These are phyloP conservation scores for Mastigias papua DNA, from an alignment of 30 jellyfish, hydroid and myxozoan genomes.

Conservation along the genomic window DNA sequence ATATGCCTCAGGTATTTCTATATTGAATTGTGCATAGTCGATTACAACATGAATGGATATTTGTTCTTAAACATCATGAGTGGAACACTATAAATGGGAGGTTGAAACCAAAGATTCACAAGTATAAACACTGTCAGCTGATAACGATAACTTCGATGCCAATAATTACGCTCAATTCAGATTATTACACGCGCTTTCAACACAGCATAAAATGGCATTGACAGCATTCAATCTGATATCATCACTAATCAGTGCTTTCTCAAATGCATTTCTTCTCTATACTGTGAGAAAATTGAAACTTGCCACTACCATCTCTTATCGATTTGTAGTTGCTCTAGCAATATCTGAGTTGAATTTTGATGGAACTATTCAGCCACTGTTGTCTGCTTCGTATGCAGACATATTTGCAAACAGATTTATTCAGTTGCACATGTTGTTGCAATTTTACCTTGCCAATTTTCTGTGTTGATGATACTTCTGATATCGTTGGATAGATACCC, in stretches of 20 bases:
- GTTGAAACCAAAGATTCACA: too few relatives aligned
- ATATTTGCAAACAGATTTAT: not conserved
- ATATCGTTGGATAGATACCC: conserved; percentile 41
- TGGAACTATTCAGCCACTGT: not conserved
- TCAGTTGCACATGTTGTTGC: not conserved
- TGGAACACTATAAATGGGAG: too few relatives aligned
- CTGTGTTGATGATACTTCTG: conserved; percentile 4
- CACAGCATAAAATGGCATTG: not conserved
- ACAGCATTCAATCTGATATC: not conserved
- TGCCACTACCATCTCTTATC: not conserved
- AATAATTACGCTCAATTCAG: too few relatives aligned
- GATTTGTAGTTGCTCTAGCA: conserved; percentile 13
- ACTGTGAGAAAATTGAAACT: not conserved
- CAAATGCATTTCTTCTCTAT: not conserved
- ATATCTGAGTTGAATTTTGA: conserved; percentile 1
- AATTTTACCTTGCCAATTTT: conserved; percentile 21
- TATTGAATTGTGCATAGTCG: too few relatives aligned
- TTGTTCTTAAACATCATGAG: too few relatives aligned
- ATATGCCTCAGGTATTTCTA: too few relatives aligned
- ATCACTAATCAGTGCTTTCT: not conserved
- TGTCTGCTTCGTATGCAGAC: not conserved
- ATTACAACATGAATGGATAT: too few relatives aligned
- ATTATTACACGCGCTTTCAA: not conserved
- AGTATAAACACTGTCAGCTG: too few relatives aligned
- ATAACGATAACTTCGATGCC: too few relatives aligned